phyloP scores from a whole-genome alignment of 2,797 vertebrate species.

The Chelonia mydas region DNA sequence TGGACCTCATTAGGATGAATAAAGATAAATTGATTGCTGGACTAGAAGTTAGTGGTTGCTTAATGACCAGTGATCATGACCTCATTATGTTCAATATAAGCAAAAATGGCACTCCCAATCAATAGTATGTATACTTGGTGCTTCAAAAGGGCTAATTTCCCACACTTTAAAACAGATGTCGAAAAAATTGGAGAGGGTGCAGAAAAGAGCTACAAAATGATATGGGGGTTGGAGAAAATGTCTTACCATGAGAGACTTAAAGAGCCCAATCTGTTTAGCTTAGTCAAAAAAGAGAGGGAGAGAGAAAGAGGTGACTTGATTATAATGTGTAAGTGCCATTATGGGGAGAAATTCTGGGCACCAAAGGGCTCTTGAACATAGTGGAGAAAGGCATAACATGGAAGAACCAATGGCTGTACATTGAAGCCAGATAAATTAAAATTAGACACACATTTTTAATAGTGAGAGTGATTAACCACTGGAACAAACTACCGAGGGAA shows the following conservation, averaged over 20 bases:
- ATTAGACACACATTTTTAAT: background rate
- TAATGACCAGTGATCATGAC: background rate
- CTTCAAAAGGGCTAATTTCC: background rate
- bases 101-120: background rate
- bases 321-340: background rate
- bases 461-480: slow-evolving; percentile 2
- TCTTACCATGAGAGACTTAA: background rate
- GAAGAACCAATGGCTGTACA: background rate
- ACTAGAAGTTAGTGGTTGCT: background rate
- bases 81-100: background rate
- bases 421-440: background rate
- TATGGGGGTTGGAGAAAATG: background rate
- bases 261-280: slow-evolving; percentile 20
- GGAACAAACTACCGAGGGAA: background rate
- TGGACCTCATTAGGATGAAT: background rate
- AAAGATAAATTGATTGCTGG: no score
- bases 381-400: background rate
- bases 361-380: background rate
- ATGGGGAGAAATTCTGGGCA: background rate
- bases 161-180: background rate
- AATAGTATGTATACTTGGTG: background rate
- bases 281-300: background rate
- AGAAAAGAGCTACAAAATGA: background rate
- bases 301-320: no score
- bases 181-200: slow-evolving; percentile 25